Evolutionary conservation across 2,888 invertebrate genomes (phyloP).

Genomic region (Tiliacea aurago): DNA sequence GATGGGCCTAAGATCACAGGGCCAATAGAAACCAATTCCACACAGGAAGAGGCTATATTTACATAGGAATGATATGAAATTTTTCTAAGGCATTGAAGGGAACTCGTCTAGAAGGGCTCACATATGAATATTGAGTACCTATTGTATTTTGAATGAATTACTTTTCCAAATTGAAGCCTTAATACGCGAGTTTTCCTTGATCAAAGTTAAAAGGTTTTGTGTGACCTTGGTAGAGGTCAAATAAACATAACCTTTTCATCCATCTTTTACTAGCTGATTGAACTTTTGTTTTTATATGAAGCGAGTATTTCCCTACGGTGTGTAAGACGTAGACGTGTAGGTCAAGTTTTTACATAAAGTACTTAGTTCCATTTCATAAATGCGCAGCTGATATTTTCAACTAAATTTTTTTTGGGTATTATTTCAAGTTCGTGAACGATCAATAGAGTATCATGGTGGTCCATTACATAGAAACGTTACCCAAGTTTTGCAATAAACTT

Average conservation of each 20-base stretch:
- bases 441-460: neutral
- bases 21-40: slow-evolving; percentile 75
- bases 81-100: slow-evolving; percentile 60
- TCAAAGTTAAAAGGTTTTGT: slow-evolving; percentile 19
- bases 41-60: slow-evolving; percentile 70
- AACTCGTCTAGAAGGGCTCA: slow-evolving; percentile 51
- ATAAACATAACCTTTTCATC: neutral
- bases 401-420: neutral
- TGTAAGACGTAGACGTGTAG: neutral
- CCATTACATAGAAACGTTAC: neutral
- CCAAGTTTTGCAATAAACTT: neutral
- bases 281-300: slow-evolving; percentile 4
- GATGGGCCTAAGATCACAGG: slow-evolving; percentile 58
- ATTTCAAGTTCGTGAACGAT: neutral
- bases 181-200: slow-evolving; percentile 38
- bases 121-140: slow-evolving; percentile 55
- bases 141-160: slow-evolving; percentile 63
- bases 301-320: slow-evolving; percentile 3
- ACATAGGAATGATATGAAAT: slow-evolving; percentile 77
- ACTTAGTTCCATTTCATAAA: neutral
- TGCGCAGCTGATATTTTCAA: neutral
- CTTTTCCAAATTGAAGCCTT: slow-evolving; percentile 52
- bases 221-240: slow-evolving; percentile 19
- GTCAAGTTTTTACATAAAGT: neutral
- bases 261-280: neutral